Evolutionary conservation across 2,888 invertebrate genomes (phyloP).

Genomic region (Arctia plantaginis): DNA sequence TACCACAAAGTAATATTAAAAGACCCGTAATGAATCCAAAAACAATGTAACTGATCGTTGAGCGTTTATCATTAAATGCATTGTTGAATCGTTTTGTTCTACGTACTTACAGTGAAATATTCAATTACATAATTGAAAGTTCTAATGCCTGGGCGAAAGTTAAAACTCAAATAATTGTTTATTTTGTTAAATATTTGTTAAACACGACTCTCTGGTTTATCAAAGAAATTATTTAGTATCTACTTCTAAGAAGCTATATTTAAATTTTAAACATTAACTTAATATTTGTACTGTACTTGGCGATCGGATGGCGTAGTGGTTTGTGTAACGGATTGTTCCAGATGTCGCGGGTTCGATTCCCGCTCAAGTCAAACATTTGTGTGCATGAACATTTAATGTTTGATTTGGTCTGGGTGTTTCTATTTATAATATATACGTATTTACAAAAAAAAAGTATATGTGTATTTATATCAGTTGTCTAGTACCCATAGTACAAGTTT

Average conservation of each 20-base stretch:
- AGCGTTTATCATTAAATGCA: slow-evolving; percentile 31
- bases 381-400: no score
- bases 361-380: no score
- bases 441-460: no score
- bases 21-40: slow-evolving; percentile 57
- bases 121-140: slow-evolving; percentile 15
- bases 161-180: slow-evolving; percentile 22
- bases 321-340: no score
- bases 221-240: background rate
- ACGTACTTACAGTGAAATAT: slow-evolving; percentile 3
- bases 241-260: background rate
- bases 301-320: no score
- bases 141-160: slow-evolving; percentile 14
- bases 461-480: no score
- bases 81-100: slow-evolving; percentile 25
- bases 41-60: slow-evolving; percentile 45
- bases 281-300: no score
- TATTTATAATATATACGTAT: no score
- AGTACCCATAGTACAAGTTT: no score
- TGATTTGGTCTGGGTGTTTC: no score
- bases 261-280: no score
- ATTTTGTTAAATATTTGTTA: slow-evolving; percentile 18
- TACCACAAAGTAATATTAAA: slow-evolving; percentile 54
- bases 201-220: background rate
- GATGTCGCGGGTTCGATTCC: no score